Evolutionary conservation across 2,113 vertebrate species (phyloP).

Genomic region (Gobio gobio): DNA sequence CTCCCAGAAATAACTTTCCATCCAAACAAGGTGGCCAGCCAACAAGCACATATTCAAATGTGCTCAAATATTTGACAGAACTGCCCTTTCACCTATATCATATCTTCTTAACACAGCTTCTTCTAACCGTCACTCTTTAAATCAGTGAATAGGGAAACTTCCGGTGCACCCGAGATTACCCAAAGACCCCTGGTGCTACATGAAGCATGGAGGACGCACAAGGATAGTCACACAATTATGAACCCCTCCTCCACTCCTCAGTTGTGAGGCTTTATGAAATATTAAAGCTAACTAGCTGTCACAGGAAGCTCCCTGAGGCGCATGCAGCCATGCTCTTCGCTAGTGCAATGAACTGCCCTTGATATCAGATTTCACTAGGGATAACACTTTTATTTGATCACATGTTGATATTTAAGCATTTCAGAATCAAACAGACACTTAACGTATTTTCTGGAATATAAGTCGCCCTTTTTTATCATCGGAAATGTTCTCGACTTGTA

Average conservation of each 20-base stretch:
- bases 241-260: slow-evolving; percentile 45
- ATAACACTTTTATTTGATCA: background rate
- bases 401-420: background rate
- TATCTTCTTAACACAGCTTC: background rate
- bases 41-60: background rate
- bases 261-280: slow-evolving; percentile 72
- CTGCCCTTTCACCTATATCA: background rate
- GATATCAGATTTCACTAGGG: background rate
- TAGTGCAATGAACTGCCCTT: background rate
- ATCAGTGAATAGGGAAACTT: background rate
- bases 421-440: background rate
- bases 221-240: slow-evolving; percentile 14
- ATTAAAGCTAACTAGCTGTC: slow-evolving; percentile 69
- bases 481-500: background rate
- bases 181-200: background rate
- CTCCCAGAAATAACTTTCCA: background rate
- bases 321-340: slow-evolving; percentile 37
- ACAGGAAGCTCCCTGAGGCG: slow-evolving; percentile 56
- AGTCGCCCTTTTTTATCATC: background rate
- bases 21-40: background rate
- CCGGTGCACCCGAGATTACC: background rate
- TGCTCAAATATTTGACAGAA: background rate
- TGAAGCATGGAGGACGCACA: slow-evolving; percentile 4
- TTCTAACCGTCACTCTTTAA: background rate
- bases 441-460: background rate